Evolutionary conservation across 1,140 invertebrate species (phyloP).

Genomic region (Aphaenogaster ashmeadi): DNA sequence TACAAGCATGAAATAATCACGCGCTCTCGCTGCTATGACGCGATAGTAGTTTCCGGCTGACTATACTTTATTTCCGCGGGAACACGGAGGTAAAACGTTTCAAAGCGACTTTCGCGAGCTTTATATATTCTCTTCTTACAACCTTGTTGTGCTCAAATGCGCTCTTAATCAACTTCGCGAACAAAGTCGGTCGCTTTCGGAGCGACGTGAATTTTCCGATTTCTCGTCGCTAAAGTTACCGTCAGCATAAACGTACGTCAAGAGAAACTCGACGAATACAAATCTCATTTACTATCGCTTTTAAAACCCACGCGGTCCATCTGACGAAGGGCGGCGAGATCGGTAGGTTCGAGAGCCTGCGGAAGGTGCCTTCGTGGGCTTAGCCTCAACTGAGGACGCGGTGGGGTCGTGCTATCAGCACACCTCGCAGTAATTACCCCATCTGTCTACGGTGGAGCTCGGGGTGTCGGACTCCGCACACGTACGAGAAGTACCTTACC

Average conservation of each 20-base stretch:
- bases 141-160: constrained; percentile 13
- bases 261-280: constrained; percentile 30
- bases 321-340: constrained; percentile 5
- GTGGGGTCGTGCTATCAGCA: constrained; percentile 73
- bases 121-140: background rate
- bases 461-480: constrained; percentile 72
- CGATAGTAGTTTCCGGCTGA: constrained; percentile 1
- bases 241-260: constrained; percentile 3
- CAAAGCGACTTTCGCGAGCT: constrained; percentile 5
- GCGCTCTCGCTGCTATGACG: background rate
- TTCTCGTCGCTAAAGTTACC: background rate
- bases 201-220: background rate
- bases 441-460: constrained; percentile 78
- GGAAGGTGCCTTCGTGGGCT: constrained; percentile 19
- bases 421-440: constrained; percentile 80
- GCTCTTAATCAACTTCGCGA: constrained; percentile 34
- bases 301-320: constrained; percentile 37
- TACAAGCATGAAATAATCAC: constrained; percentile 35
- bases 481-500: constrained; percentile 57
- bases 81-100: background rate
- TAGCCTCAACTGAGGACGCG: constrained; percentile 9
- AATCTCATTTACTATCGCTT: constrained; percentile 35
- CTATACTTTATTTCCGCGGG: constrained; percentile 17
- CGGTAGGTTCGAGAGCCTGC: background rate
- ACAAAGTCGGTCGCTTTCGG: background rate